Evolutionary conservation across 2,888 invertebrate species (phyloP).

Genomic region (Colletes collaris): DNA sequence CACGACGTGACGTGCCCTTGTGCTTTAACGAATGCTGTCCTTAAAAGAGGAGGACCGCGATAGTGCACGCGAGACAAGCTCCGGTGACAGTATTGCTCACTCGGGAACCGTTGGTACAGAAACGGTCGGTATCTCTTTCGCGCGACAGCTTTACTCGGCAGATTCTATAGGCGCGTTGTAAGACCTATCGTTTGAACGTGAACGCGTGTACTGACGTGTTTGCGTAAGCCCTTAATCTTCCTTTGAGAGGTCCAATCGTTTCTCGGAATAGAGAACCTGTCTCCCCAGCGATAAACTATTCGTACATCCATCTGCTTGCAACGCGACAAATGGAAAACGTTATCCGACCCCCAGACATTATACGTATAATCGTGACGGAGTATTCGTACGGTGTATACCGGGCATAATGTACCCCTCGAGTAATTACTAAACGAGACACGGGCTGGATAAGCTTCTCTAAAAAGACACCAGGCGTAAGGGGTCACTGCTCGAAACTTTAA

Average conservation of each 20-base stretch:
- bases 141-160: slow-evolving; percentile 32
- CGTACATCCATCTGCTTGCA: not conserved
- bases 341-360: not conserved
- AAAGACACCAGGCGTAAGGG: slow-evolving; percentile 21
- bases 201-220: slow-evolving; percentile 23
- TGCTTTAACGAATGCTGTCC: slow-evolving; percentile 8
- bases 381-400: slow-evolving; percentile 11
- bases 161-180: slow-evolving; percentile 25
- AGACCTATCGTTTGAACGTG: slow-evolving; percentile 20
- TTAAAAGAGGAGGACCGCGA: slow-evolving; percentile 5
- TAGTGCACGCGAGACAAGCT: slow-evolving; percentile 5
- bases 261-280: slow-evolving; percentile 33
- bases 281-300: slow-evolving; percentile 20
- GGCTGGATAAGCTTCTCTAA: slow-evolving; percentile 11
- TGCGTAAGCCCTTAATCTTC: slow-evolving; percentile 42
- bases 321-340: slow-evolving; percentile 15
- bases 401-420: not conserved
- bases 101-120: not conserved
- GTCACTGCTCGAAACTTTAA: slow-evolving; percentile 14
- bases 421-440: slow-evolving; percentile 36
- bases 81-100: slow-evolving; percentile 17
- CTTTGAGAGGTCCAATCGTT: slow-evolving; percentile 29
- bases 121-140: slow-evolving; percentile 27
- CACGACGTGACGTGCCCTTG: not conserved
- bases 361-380: not conserved